phyloP scores from a whole-genome alignment of 92 coral and sea anemone species.

The Anthopleura xanthogrammica region DNA sequence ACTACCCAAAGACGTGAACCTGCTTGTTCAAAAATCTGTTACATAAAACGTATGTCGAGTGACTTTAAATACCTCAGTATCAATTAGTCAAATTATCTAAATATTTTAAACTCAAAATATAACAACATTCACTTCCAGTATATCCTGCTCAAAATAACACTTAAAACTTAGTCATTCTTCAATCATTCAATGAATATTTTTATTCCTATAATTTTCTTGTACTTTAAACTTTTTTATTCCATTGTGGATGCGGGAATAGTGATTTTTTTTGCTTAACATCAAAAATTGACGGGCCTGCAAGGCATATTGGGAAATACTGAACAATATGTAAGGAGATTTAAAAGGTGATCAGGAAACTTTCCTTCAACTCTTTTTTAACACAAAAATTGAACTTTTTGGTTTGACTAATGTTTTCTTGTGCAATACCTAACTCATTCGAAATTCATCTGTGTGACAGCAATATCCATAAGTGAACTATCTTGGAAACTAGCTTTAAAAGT shows the following conservation, averaged over 20 bases:
- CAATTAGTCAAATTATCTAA: neutral
- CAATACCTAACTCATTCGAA: too few relatives aligned
- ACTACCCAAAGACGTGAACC: neutral
- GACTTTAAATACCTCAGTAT: neutral
- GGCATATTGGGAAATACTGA: neutral
- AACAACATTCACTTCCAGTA: neutral
- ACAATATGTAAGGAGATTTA: neutral
- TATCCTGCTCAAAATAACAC: neutral
- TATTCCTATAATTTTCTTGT: neutral
- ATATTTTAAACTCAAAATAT: neutral
- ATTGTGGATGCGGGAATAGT: neutral
- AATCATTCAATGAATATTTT: neutral
- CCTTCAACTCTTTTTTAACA: neutral
- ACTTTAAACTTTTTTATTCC: neutral
- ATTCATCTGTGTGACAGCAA: too few relatives aligned
- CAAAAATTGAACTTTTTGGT: neutral
- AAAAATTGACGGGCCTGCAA: neutral
- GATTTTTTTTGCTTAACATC: neutral
- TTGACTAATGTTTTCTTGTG: neutral
- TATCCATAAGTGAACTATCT: too few relatives aligned
- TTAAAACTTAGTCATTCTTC: neutral
- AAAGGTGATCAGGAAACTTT: neutral
- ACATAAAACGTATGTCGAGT: neutral
- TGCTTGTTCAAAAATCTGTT: neutral
- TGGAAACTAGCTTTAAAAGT: too few relatives aligned